Evolutionary conservation across 2,888 invertebrate species (phyloP).

Genomic region (Phortica okadai): DNA sequence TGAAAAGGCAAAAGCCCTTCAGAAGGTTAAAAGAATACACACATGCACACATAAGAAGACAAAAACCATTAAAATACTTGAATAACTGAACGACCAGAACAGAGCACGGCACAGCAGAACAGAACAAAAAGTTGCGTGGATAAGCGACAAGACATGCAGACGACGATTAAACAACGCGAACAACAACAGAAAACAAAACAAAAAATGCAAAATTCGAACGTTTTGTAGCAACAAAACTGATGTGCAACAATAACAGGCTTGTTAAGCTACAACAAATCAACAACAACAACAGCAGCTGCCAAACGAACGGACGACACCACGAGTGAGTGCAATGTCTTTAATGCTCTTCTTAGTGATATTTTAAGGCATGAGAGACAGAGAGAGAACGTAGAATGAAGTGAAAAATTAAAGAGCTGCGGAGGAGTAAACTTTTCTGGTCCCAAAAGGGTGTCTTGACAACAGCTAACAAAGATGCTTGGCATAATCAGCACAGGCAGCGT

Average conservation of each 20-base stretch:
- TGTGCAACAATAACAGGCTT: neutral
- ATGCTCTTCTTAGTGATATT: too few relatives aligned
- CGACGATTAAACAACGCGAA: slow-evolving; percentile 20
- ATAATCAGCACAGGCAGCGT: neutral
- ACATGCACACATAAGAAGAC: slow-evolving; percentile 32
- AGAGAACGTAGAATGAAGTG: too few relatives aligned
- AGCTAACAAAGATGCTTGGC: too few relatives aligned
- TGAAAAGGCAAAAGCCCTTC: slow-evolving; percentile 67
- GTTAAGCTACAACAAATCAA: neutral
- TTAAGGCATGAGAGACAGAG: too few relatives aligned
- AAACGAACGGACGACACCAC: neutral
- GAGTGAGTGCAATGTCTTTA: too few relatives aligned
- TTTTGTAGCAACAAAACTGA: slow-evolving; percentile 15
- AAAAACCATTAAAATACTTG: neutral
- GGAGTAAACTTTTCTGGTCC: too few relatives aligned
- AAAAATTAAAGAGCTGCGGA: too few relatives aligned
- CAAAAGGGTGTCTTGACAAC: too few relatives aligned
- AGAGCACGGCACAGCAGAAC: neutral
- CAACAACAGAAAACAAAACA: slow-evolving; percentile 35
- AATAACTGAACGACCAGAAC: neutral
- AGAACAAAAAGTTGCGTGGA: neutral
- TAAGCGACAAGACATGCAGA: slow-evolving; percentile 6
- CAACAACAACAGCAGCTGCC: neutral
- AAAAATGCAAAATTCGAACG: neutral
- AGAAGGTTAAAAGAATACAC: slow-evolving; percentile 59